Evolutionary conservation across 2,797 vertebrate species (phyloP).

Genomic region (Kryptopterus vitreolus): DNA sequence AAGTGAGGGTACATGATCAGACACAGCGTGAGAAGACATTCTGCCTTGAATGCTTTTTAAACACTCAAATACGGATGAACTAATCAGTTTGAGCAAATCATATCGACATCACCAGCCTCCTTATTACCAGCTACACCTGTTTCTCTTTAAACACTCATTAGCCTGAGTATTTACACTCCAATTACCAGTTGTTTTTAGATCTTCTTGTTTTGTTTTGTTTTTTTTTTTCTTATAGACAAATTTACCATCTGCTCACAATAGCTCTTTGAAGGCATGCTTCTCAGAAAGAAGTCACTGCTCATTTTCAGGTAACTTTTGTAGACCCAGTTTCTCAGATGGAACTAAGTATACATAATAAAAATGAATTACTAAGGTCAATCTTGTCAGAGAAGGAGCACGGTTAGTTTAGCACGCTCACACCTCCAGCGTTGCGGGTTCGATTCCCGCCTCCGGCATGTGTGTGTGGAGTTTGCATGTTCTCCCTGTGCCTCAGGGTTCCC

Average conservation of each 20-base stretch:
- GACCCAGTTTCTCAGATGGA: not conserved
- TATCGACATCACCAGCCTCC: not conserved
- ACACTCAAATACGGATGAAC: constrained; percentile 3
- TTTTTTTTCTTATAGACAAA: not conserved
- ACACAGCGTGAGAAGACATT: not conserved
- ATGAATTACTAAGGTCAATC: not conserved
- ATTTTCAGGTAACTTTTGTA: not conserved
- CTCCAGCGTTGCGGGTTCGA: too few relatives aligned
- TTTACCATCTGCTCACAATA: constrained; percentile 1
- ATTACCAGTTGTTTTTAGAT: not conserved
- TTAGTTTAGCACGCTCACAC: too few relatives aligned
- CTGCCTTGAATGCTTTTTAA: not conserved
- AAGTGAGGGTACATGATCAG: not conserved
- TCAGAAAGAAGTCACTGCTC: not conserved
- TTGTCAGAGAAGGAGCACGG: too few relatives aligned
- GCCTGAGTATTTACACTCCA: not conserved
- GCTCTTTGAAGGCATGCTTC: not conserved
- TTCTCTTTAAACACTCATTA: constrained; percentile 14
- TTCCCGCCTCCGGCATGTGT: too few relatives aligned
- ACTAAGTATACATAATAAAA: not conserved
- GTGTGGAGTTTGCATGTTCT: too few relatives aligned
- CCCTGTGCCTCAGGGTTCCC: too few relatives aligned
- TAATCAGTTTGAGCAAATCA: constrained; percentile 3
- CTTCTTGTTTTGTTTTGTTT: too few relatives aligned
- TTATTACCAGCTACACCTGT: constrained; percentile 12